phyloP scores from a whole-genome alignment of 2,113 vertebrate genomes.

The Neolamprologus kungweensis region DNA sequence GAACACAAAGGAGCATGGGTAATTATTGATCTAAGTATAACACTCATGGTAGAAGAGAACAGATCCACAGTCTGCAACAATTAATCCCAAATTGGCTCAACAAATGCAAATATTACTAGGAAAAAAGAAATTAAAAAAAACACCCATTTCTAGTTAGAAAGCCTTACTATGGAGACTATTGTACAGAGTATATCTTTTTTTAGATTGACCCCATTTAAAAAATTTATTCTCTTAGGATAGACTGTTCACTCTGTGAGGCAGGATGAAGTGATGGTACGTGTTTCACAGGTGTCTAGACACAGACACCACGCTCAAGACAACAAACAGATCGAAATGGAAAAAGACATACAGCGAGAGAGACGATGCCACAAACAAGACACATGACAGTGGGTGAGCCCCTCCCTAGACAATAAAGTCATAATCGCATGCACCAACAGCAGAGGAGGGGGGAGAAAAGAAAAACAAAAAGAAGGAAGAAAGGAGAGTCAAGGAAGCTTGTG shows the following conservation, averaged over 20 bases:
- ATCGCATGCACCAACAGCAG: slow-evolving; percentile 77
- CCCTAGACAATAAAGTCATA: slow-evolving; percentile 56
- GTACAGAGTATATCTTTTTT: slow-evolving; percentile 28
- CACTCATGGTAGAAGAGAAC: slow-evolving; percentile 66
- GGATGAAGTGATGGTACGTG: slow-evolving; percentile 68
- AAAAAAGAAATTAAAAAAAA: neutral
- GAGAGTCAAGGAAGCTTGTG: slow-evolving; percentile 79
- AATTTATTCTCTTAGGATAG: slow-evolving; percentile 39
- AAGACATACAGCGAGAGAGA: slow-evolving; percentile 34
- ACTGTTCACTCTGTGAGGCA: slow-evolving; percentile 72
- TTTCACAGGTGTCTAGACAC: slow-evolving; percentile 47
- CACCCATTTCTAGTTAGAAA: slow-evolving; percentile 56
- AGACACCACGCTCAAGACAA: slow-evolving; percentile 42
- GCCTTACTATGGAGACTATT: slow-evolving; percentile 13
- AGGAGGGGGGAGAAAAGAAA: slow-evolving; percentile 10
- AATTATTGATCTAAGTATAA: slow-evolving; percentile 76
- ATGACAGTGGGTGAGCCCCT: slow-evolving; percentile 65
- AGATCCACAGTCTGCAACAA: slow-evolving; percentile 71
- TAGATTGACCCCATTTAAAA: slow-evolving; percentile 65
- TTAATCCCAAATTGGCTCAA: slow-evolving; percentile 61
- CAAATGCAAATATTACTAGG: slow-evolving; percentile 53
- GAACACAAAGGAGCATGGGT: slow-evolving; percentile 81
- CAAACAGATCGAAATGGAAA: slow-evolving; percentile 50
- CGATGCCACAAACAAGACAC: slow-evolving; percentile 69
- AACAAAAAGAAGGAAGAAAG: slow-evolving; percentile 63